Evolutionary conservation across 1,140 invertebrate genomes (phyloP), one percentile per base, ranked within the genome.

Genomic region (Linepithema humile): DNA sequence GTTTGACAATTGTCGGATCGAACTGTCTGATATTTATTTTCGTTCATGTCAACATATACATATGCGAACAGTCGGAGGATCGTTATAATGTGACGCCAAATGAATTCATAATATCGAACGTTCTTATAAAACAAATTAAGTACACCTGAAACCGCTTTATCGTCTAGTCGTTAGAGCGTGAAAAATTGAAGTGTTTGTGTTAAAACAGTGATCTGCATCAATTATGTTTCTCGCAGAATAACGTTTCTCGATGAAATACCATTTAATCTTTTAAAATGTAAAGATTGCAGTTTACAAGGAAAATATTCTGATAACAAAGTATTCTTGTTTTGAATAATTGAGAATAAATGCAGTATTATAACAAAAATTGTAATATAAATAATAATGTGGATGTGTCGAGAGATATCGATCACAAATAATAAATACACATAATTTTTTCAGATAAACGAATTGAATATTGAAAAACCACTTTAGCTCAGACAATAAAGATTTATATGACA

Each of bases 1-100:
- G 10, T 50, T 48, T 23, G 26, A 20, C 10, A 12, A 23, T 45
- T 75, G 26, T 64, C 55, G 4, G 70, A 73, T 88, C 70, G 57
- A 88, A 73, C 45, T 26, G 72, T 82, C 83, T 82, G 70, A 53
- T 32, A 29, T 48, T 60, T 82, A 82, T 87, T 82, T 70, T 40
- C 7, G 80, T 45, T 26, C 29, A 0, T 6, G 29, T 65, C 64
- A 45, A 43, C 57, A 73, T n/a, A n/a, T n/a, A n/a, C n/a, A n/a
- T n/a, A n/a, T n/a, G n/a, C n/a, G n/a, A 55, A 84, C 59, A 20
- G 23, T 20, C 40, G 20, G 6, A 9, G 0, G 0, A 29, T 53
- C 59, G n/a, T 50, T 83, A 83, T 55, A 77, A 67, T 29, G 7
- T n/a, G 6, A 35, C 3, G 55, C 5, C 10, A 17, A 17, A 67